A percentile compares a stretch with the other conserved stretches of the same genome.
phyloP scores from a whole-genome alignment of 2,888 invertebrate species.

The Lamproptera curius region DNA sequence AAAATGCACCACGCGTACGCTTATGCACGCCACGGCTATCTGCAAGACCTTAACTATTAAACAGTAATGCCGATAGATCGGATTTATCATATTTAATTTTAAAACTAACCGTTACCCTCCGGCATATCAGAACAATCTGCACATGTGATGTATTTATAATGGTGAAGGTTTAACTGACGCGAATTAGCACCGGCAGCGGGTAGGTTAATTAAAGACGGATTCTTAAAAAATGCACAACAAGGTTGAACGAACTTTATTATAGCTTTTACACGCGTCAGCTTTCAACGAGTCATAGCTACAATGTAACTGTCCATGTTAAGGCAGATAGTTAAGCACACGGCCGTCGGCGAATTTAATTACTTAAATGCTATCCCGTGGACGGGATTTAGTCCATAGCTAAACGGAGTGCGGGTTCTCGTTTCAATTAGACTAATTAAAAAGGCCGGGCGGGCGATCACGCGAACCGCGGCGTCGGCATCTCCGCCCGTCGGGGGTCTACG shows the following conservation, averaged over 20 bases:
- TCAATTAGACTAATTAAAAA: conserved; percentile 63
- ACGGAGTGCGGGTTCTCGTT: conserved; percentile 40
- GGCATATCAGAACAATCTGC: neutral
- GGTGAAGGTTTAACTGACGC: no score
- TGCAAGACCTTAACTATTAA: conserved; percentile 2
- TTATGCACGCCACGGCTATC: neutral
- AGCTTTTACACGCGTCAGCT: no score
- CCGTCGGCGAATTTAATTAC: conserved; percentile 12
- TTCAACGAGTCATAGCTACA: no score
- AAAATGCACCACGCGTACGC: conserved; percentile 36
- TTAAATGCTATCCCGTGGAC: conserved; percentile 23
- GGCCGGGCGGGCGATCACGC: conserved; percentile 47
- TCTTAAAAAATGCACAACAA: no score
- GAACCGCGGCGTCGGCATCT: conserved; percentile 34
- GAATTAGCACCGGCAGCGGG: no score
- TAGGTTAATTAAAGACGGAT: no score
- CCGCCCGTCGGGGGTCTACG: conserved; percentile 50
- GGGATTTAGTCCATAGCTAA: conserved; percentile 29
- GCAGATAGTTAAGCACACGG: no score
- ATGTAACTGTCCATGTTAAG: no score
- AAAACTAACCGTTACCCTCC: conserved; percentile 4
- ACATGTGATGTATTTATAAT: no score
- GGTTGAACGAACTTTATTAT: no score
- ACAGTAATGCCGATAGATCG: neutral
- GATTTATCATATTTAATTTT: conserved; percentile 1